phyloP scores from a whole-genome alignment of 2,888 invertebrate species.

The Agrotis exclamationis region DNA sequence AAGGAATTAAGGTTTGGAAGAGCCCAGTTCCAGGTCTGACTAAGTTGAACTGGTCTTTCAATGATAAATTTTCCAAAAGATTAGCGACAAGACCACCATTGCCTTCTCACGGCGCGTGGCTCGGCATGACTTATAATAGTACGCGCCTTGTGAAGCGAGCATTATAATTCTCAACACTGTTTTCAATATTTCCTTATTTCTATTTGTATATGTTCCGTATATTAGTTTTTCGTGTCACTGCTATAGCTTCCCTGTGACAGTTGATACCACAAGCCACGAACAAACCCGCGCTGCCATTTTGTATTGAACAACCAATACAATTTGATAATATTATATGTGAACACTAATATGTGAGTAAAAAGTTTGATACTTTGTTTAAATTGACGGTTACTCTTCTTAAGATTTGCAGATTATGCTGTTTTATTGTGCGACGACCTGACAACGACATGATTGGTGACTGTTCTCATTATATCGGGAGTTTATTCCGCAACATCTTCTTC shows the following conservation, averaged over 20 bases:
- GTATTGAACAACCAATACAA: slow-evolving; percentile 51
- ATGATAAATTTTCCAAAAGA: too few relatives aligned
- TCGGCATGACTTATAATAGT: not conserved
- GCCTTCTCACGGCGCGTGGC: too few relatives aligned
- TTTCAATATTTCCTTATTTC: slow-evolving; percentile 47
- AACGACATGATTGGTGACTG: too few relatives aligned
- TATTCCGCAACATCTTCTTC: too few relatives aligned
- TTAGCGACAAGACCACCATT: too few relatives aligned
- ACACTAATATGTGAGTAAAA: slow-evolving; percentile 41
- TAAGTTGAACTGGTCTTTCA: not conserved
- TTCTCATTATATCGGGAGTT: too few relatives aligned
- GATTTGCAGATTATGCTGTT: too few relatives aligned
- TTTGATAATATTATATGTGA: slow-evolving; percentile 48
- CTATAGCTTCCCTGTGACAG: slow-evolving; percentile 70
- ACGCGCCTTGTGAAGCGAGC: too few relatives aligned
- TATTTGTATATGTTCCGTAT: slow-evolving; percentile 15
- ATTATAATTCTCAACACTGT: too few relatives aligned
- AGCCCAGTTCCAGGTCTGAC: too few relatives aligned
- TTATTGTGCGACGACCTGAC: too few relatives aligned
- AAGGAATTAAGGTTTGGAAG: too few relatives aligned
- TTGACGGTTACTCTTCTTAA: not conserved
- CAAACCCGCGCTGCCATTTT: slow-evolving; percentile 32
- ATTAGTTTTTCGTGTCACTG: slow-evolving; percentile 65
- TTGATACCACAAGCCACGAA: slow-evolving; percentile 66
- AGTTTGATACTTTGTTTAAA: slow-evolving; percentile 28